Evolutionary conservation across 2,113 vertebrate species (phyloP).

Genomic region (Heloderma charlesbogerti): DNA sequence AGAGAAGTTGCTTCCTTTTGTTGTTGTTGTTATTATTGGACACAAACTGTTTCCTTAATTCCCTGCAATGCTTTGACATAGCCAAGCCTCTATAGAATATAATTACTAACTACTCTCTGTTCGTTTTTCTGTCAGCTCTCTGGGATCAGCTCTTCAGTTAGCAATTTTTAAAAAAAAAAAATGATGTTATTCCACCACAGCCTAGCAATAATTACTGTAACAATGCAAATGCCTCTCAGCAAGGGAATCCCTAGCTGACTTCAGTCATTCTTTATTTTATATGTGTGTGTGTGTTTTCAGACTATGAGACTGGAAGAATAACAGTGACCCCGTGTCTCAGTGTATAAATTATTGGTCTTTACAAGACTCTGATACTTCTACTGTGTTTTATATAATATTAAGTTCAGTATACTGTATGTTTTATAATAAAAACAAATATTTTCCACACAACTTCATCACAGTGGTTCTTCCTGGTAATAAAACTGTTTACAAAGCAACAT

Average conservation of each 20-base stretch:
- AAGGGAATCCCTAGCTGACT: constrained; percentile 45
- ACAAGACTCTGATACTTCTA: constrained; percentile 78
- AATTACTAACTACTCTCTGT: constrained; percentile 54
- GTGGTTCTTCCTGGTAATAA: constrained; percentile 25
- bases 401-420: constrained; percentile 83
- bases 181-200: constrained; percentile 41
- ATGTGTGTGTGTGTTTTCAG: constrained; percentile 52
- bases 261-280: constrained; percentile 71
- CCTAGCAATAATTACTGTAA: constrained; percentile 51
- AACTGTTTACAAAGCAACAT: background rate
- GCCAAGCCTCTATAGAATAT: constrained; percentile 57
- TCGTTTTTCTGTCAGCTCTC: constrained; percentile 42
- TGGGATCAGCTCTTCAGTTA: constrained; percentile 51
- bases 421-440: constrained; percentile 80
- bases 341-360: constrained; percentile 92
- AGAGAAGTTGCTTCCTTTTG: constrained; percentile 47
- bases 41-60: constrained; percentile 32
- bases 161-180: constrained; percentile 40
- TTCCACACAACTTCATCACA: constrained; percentile 62
- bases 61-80: constrained; percentile 25
- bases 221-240: constrained; percentile 46
- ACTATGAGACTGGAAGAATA: constrained; percentile 77
- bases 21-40: background rate
- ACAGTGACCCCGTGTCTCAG: constrained; percentile 70
- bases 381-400: constrained; percentile 80